Conservation (phyloP, 1,140 invertebrate species). For the Protaetia brevitarsis region DNA sequence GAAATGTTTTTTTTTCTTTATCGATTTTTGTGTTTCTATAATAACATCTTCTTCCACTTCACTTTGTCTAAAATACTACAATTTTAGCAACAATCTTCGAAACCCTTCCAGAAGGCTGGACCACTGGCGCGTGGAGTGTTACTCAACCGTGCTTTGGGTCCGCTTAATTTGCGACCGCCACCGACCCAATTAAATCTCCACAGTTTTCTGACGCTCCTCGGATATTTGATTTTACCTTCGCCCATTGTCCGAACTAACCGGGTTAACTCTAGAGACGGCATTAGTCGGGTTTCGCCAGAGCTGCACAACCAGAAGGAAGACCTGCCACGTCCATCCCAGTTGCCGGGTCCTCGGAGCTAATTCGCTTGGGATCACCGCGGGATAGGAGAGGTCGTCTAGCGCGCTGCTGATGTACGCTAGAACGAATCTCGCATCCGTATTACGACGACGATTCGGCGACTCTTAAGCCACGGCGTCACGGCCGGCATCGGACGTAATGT, state of each 20-base stretch:
- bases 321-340: background rate
- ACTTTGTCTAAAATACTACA: too few species aligned
- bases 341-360: background rate
- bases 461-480: too few species aligned
- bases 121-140: too few species aligned
- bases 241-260: background rate
- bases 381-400: background rate
- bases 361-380: background rate
- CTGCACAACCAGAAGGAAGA: background rate
- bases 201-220: constrained; percentile 5
- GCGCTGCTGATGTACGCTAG: background rate
- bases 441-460: too few species aligned
- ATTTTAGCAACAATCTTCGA: too few species aligned
- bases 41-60: too few species aligned
- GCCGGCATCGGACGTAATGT: background rate
- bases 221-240: constrained; percentile 5
- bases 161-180: background rate
- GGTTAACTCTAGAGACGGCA: background rate
- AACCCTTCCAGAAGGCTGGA: too few species aligned
- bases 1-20: too few species aligned
- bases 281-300: background rate
- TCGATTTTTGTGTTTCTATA: too few species aligned
- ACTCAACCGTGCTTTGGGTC: too few species aligned
- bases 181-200: constrained; percentile 7
- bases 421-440: background rate